Evolutionary conservation across 1,140 invertebrate species (phyloP), one percentile per base, ranked within the genome.

Genomic region (Drosophila pseudoobscura): DNA sequence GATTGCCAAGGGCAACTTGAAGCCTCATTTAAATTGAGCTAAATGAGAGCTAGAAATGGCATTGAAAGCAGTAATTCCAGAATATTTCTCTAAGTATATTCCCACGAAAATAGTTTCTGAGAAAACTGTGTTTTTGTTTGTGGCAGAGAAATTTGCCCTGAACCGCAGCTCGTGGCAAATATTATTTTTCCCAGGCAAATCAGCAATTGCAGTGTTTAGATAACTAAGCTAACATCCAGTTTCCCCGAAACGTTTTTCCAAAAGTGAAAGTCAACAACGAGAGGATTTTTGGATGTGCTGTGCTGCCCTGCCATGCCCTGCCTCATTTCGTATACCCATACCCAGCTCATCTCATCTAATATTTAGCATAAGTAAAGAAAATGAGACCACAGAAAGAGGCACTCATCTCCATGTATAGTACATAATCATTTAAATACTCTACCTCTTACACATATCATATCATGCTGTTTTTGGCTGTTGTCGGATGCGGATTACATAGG

Each of bases 401-500:
- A 31, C 7, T 31, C 29, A 31, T 31, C 7, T 3, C 31, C 31
- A 31, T 31, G 31, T 31, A 31, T 8, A 31, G 4, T 31, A 31
- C 8, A 31, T 9, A 31, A 13, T 13, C 35, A 39, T 39, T 39
- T 39, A 39, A 39, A 13, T 13, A 4, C 35, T 39, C 20, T 17
- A 22, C 13, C 15, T 44, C 24, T 55, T 11, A 26, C 22, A 39
- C 39, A 17, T 41, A 35, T 43, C 39, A 2, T 24, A 53, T 44
- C 13, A 52, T 35, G 47, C 9, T 11, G 49, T 29, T 24, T 11
- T 39, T 39, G 35, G 35, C 7, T 39, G 35, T 39, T 13, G 35
- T 39, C 4, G 35, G 8, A 31, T 31, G 31, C 31, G 31, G 31
- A 8, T 3, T 31, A 49, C 47, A 54, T 57, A 41, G 96, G 95